Conservation (phyloP, 2,797 vertebrate species). For the Sebastes taczanowskii region DNA sequence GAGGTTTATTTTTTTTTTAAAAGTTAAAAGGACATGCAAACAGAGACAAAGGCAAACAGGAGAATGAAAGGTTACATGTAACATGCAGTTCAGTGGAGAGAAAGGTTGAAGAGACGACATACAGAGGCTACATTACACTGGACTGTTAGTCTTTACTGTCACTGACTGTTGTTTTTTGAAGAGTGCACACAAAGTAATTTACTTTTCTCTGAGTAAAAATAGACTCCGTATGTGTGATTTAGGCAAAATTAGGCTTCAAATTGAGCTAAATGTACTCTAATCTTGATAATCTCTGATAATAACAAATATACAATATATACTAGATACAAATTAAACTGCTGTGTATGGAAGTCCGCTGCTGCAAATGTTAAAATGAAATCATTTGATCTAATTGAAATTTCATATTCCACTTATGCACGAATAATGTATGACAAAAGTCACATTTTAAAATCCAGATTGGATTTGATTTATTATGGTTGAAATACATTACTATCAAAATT, state of each 20-base stretch:
- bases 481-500: not conserved
- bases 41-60: slow-evolving; percentile 39
- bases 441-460: not conserved
- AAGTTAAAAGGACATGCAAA: slow-evolving; percentile 53
- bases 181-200: not conserved
- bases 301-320: not conserved
- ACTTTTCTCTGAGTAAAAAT: not conserved
- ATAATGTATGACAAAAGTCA: not conserved
- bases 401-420: not conserved
- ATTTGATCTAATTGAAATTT: not conserved
- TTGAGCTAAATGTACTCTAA: not conserved
- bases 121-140: slow-evolving; percentile 4
- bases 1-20: slow-evolving; percentile 61
- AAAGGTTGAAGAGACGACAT: not conserved
- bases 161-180: not conserved
- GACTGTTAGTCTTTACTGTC: not conserved
- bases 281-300: not conserved
- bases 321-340: not conserved
- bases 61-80: slow-evolving; percentile 37
- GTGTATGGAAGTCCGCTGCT: not conserved
- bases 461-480: not conserved
- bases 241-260: not conserved
- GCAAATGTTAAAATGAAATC: not conserved
- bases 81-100: slow-evolving; percentile 35
- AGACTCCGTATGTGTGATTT: not conserved